phyloP scores from a whole-genome alignment of 2,113 vertebrate species.

The Eretmochelys imbricata region DNA sequence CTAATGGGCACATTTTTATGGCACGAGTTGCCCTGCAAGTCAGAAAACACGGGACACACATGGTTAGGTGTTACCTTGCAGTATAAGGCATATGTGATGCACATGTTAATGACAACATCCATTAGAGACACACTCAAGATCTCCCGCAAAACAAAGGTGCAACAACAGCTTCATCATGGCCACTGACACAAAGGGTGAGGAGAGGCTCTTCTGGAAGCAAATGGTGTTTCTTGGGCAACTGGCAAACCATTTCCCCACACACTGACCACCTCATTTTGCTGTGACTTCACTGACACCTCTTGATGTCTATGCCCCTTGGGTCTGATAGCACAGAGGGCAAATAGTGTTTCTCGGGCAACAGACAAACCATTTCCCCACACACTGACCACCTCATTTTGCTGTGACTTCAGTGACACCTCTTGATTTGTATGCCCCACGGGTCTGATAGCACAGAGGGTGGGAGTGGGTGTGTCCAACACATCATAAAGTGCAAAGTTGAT shows the following conservation, averaged over 20 bases:
- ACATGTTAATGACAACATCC: background rate
- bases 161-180: background rate
- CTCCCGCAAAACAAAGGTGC: background rate
- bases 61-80: background rate
- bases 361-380: background rate
- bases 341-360: background rate
- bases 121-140: background rate
- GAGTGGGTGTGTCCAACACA: background rate
- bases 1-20: background rate
- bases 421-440: background rate
- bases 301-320: background rate
- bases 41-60: background rate
- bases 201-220: background rate
- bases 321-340: background rate
- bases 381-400: background rate
- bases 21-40: background rate
- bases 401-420: background rate
- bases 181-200: background rate
- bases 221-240: background rate
- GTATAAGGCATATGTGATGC: background rate
- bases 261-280: background rate
- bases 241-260: background rate
- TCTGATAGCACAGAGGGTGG: background rate
- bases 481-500: background rate
- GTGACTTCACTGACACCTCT: background rate